These are phyloP conservation scores for Siniperca knerii DNA, from an alignment of 2,113 vertebrate species.

Conservation along the genomic window DNA sequence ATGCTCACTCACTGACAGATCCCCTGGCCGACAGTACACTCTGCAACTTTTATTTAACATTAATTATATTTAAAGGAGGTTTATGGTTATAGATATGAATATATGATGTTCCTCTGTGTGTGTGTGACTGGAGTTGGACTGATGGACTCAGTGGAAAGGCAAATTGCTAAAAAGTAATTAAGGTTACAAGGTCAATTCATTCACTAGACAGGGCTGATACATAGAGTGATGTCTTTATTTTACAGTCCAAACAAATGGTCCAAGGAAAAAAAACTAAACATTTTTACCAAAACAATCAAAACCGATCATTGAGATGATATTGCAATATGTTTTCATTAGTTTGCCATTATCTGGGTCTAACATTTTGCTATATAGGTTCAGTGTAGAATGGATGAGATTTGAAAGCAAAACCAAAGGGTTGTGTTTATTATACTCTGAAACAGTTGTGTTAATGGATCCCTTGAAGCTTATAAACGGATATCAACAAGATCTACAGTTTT, in stretches of 20 bases:
- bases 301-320: background rate
- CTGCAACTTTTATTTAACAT: background rate
- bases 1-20: slow-evolving; percentile 47
- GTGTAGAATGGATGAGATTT: background rate
- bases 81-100: background rate
- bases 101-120: background rate
- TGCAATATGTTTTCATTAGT: background rate
- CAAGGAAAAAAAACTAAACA: background rate
- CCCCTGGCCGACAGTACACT: background rate
- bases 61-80: background rate
- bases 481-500: background rate
- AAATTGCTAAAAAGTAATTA: background rate
- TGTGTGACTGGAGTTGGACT: background rate
- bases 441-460: background rate
- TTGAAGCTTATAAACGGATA: background rate
- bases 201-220: background rate
- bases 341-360: background rate
- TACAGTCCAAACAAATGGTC: background rate
- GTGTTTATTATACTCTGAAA: background rate
- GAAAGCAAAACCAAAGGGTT: background rate
- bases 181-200: background rate
- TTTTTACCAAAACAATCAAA: background rate
- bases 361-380: background rate
- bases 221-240: background rate
- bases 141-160: background rate